Evolutionary conservation across 2,888 invertebrate species (phyloP).

Genomic region (Tetheella fluctuosa): DNA sequence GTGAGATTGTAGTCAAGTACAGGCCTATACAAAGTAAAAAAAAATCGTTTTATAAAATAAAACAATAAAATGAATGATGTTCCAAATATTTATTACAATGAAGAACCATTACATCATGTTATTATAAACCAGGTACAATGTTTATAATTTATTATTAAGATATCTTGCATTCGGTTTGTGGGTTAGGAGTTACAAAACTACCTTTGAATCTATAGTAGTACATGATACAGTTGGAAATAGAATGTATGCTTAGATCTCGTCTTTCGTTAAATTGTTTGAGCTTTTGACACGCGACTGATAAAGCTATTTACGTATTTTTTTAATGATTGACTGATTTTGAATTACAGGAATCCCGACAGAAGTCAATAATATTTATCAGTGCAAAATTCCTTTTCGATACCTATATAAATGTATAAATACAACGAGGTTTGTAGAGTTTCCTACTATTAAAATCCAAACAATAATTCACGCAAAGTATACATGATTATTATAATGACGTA

Average conservation of each 20-base stretch:
- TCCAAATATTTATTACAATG: slow-evolving; percentile 82
- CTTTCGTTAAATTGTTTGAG: background rate
- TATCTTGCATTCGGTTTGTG: slow-evolving; percentile 39
- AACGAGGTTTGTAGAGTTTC: background rate
- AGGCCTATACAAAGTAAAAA: no score
- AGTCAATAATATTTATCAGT: background rate
- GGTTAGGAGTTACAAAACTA: slow-evolving; percentile 31
- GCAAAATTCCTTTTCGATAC: background rate
- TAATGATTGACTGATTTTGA: background rate
- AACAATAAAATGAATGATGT: slow-evolving; percentile 53
- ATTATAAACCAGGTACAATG: slow-evolving; percentile 82
- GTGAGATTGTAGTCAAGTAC: no score
- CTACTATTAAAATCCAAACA: background rate
- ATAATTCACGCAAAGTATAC: background rate
- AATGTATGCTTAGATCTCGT: background rate
- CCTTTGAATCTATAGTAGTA: slow-evolving; percentile 25
- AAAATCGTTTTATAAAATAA: slow-evolving; percentile 18
- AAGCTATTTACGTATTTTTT: background rate
- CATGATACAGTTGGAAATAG: background rate
- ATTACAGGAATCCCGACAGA: background rate
- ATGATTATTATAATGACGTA: no score
- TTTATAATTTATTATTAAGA: slow-evolving; percentile 64
- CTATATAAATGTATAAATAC: no score
- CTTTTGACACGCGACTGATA: background rate
- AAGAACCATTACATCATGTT: slow-evolving; percentile 75